phyloP scores from a whole-genome alignment of 2,113 vertebrate species.

The Corapipo altera region DNA sequence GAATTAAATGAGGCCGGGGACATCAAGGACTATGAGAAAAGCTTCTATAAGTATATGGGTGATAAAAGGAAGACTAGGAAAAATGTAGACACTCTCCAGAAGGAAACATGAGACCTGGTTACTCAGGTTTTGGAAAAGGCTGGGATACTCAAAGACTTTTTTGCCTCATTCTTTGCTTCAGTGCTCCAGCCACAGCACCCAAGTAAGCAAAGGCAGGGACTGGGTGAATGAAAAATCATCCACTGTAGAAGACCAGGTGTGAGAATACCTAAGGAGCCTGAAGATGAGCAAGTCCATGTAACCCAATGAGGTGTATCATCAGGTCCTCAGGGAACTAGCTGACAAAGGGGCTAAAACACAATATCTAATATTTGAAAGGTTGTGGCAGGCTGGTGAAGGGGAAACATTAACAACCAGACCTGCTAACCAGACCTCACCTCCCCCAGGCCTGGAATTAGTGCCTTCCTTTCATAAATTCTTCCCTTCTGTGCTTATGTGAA shows the following conservation, averaged over 20 bases:
- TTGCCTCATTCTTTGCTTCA: background rate
- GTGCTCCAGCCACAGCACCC: background rate
- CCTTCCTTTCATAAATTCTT: background rate
- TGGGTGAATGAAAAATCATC: background rate
- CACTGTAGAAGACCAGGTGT: background rate
- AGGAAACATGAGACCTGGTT: too few species aligned
- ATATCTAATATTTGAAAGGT: background rate
- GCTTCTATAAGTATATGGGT: too few species aligned
- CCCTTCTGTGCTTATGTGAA: background rate
- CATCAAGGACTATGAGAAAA: too few species aligned
- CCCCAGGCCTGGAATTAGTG: background rate
- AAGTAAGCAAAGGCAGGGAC: background rate
- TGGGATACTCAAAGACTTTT: too few species aligned
- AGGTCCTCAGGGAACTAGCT: background rate
- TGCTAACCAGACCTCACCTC: background rate
- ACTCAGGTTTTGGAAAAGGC: too few species aligned
- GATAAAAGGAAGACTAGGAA: too few species aligned
- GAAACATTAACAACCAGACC: background rate
- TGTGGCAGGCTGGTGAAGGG: background rate
- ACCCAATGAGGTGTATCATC: background rate
- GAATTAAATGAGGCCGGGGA: too few species aligned
- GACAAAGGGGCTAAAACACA: background rate
- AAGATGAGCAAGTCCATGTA: background rate
- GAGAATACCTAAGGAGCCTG: background rate
- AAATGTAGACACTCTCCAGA: too few species aligned